phyloP scores from a whole-genome alignment of 1,140 invertebrate genomes.

The Aleiodes sp. region DNA sequence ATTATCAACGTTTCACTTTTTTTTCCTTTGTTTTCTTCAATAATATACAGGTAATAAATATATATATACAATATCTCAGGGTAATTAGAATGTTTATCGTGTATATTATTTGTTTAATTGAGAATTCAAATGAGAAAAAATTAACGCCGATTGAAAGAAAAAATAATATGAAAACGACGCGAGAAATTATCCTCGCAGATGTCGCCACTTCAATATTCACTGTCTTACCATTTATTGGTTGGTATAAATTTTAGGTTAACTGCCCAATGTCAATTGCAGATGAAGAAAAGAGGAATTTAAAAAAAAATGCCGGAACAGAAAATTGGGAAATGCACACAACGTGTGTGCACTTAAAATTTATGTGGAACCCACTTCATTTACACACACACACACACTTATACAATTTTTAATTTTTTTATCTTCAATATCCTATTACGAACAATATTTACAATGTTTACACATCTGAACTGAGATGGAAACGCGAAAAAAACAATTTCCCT shows the following conservation, averaged over 20 bases:
- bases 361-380: background rate
- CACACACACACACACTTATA: background rate
- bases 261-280: conserved; percentile 1
- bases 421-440: conserved; percentile 17
- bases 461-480: background rate
- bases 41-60: conserved; percentile 12
- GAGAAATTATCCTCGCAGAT: background rate
- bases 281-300: no score
- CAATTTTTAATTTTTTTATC: background rate
- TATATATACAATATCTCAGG: conserved; percentile 7
- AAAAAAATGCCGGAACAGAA: background rate
- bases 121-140: background rate
- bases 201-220: background rate
- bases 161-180: no score
- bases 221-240: background rate
- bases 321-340: background rate
- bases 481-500: background rate
- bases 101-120: background rate
- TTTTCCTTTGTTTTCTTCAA: no score
- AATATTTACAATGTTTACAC: conserved; percentile 38
- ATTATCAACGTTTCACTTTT: no score
- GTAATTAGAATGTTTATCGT: no score
- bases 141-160: background rate
- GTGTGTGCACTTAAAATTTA: conserved; percentile 19
- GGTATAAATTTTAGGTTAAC: background rate